phyloP scores from a whole-genome alignment of 1,140 invertebrate species.

The Drosophila burlai region DNA sequence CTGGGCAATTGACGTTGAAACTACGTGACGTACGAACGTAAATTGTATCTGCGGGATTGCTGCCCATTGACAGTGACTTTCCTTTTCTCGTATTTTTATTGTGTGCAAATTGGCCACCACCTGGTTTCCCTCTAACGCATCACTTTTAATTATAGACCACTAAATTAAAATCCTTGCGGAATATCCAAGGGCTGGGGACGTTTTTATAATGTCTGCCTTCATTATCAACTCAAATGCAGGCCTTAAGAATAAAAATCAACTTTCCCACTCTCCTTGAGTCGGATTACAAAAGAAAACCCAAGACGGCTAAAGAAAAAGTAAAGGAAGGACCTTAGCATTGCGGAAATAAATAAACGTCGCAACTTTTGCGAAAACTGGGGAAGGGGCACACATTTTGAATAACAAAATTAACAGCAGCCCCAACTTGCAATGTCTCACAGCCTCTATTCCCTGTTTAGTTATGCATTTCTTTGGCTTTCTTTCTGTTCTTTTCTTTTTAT shows the following conservation, averaged over 20 bases:
- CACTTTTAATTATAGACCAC: constrained; percentile 79
- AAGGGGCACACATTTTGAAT: constrained; percentile 72
- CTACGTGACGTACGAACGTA: constrained; percentile 66
- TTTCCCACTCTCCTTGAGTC: constrained; percentile 4
- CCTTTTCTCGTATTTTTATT: constrained; percentile 58
- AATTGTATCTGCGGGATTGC: constrained; percentile 65
- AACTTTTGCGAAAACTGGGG: constrained; percentile 49
- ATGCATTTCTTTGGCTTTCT: constrained; percentile 63
- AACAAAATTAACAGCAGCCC: constrained; percentile 81
- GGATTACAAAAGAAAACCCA: constrained; percentile 64
- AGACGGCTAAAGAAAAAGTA: constrained; percentile 33
- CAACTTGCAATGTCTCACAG: constrained; percentile 13
- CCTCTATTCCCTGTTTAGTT: constrained; percentile 61
- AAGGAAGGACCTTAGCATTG: constrained; percentile 57
- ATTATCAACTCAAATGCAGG: constrained; percentile 65
- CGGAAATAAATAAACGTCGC: constrained; percentile 84
- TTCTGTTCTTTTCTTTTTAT: constrained; percentile 39
- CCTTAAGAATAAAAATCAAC: constrained; percentile 56
- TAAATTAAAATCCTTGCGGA: constrained; percentile 71
- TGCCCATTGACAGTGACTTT: constrained; percentile 31
- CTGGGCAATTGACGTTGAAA: constrained; percentile 78
- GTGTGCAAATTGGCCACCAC: constrained; percentile 59
- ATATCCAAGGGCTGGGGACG: constrained; percentile 6
- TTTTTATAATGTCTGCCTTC: constrained; percentile 52
- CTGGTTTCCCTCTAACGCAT: constrained; percentile 9